Evolutionary conservation across 2,797 vertebrate genomes (phyloP).

Genomic region (Vultur gryphus): DNA sequence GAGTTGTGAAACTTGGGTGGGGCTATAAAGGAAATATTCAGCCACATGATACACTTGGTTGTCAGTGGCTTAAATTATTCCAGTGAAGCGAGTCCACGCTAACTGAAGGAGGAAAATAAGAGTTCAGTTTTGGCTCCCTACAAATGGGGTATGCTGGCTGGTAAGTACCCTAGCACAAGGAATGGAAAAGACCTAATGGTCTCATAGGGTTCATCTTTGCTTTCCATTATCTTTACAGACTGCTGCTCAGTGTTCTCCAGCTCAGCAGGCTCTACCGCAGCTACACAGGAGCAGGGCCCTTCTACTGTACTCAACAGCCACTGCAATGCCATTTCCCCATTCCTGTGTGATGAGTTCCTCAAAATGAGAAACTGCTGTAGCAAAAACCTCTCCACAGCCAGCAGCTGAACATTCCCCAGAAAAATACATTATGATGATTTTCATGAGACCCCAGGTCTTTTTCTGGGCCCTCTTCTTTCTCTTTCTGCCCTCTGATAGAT

Average conservation of each 20-base stretch:
- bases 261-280: background rate
- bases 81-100: background rate
- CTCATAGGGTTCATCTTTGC: background rate
- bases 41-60: background rate
- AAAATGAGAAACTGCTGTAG: background rate
- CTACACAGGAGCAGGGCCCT: background rate
- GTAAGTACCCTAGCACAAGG: background rate
- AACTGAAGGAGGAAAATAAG: background rate
- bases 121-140: background rate
- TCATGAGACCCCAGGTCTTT: background rate
- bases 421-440: background rate
- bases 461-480: background rate
- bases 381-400: background rate
- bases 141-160: background rate
- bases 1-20: conserved; percentile 44
- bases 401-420: background rate
- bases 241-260: background rate
- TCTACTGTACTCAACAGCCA: background rate
- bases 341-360: background rate
- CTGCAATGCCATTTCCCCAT: background rate
- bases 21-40: background rate
- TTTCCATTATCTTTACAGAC: background rate
- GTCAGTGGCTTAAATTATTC: background rate
- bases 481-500: background rate
- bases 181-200: background rate